phyloP scores from a whole-genome alignment of 2,113 vertebrate species.

The Gulo gulo region DNA sequence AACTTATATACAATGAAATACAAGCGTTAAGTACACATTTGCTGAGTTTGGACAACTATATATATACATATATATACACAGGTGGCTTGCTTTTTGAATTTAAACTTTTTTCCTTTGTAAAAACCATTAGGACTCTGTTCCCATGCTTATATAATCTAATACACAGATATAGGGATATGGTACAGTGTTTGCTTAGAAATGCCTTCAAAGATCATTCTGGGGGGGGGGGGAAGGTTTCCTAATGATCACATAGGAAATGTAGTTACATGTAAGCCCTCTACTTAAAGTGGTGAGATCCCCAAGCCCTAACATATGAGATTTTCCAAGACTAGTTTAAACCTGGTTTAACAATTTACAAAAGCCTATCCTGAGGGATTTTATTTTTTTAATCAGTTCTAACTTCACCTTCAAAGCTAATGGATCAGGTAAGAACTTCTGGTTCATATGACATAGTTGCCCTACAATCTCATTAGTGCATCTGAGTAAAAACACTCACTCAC shows the following conservation, averaged over 20 bases:
- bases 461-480: not conserved
- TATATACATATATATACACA: not conserved
- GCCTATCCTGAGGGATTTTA: not conserved
- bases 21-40: constrained; percentile 10
- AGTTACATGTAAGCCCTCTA: not conserved
- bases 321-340: not conserved
- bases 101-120: constrained; percentile 15
- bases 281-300: constrained; percentile 15
- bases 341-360: constrained; percentile 47
- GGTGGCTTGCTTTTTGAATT: constrained; percentile 8
- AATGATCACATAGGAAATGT: not conserved
- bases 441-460: not conserved
- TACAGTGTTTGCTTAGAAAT: constrained; percentile 2
- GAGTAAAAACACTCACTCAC: constrained; percentile 16
- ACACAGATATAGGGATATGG: not conserved
- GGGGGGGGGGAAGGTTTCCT: not conserved
- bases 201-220: not conserved
- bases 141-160: constrained; percentile 1
- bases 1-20: not conserved
- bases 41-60: constrained; percentile 23
- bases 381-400: constrained; percentile 17
- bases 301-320: not conserved
- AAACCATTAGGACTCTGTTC: not conserved
- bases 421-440: not conserved
- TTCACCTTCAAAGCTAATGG: constrained; percentile 25